Evolutionary conservation across 2,888 invertebrate species (phyloP).

Genomic region (Mythimna albipuncta): DNA sequence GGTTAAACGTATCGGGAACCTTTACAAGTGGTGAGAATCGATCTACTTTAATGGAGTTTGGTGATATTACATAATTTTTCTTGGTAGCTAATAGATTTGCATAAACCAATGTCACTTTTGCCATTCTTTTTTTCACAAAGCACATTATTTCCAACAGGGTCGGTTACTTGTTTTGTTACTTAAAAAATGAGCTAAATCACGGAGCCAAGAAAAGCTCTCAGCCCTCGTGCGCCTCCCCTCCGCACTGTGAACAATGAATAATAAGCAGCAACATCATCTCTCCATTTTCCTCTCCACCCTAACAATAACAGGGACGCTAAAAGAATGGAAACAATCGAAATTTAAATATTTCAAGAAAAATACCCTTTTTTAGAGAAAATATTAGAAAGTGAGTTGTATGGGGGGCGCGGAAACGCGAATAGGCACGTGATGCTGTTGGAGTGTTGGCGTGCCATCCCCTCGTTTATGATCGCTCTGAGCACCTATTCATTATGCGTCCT

Average conservation of each 20-base stretch:
- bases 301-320: constrained; percentile 81
- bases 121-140: constrained; percentile 70
- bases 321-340: constrained; percentile 87
- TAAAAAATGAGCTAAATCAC: constrained; percentile 88
- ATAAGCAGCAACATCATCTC: constrained; percentile 87
- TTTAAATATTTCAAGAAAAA: constrained; percentile 86
- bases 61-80: constrained; percentile 43
- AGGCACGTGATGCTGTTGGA: constrained; percentile 7
- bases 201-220: constrained; percentile 80
- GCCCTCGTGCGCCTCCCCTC: constrained; percentile 63
- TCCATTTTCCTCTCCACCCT: constrained; percentile 87
- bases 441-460: constrained; percentile 38
- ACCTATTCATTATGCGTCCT: constrained; percentile 35
- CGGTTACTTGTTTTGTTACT: constrained; percentile 84
- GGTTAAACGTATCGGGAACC: constrained; percentile 57
- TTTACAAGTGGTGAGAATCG: constrained; percentile 38
- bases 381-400: constrained; percentile 70
- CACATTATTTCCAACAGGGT: constrained; percentile 74
- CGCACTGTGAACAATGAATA: constrained; percentile 85
- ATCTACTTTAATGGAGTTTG: constrained; percentile 42
- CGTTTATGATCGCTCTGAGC: constrained; percentile 50
- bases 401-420: constrained; percentile 13
- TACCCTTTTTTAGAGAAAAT: constrained; percentile 72
- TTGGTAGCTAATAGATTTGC: constrained; percentile 65
- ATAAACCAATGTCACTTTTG: constrained; percentile 69